These are phyloP conservation scores for Falco rusticolus DNA, from an alignment of 2,797 vertebrate species.

Conservation along the genomic window DNA sequence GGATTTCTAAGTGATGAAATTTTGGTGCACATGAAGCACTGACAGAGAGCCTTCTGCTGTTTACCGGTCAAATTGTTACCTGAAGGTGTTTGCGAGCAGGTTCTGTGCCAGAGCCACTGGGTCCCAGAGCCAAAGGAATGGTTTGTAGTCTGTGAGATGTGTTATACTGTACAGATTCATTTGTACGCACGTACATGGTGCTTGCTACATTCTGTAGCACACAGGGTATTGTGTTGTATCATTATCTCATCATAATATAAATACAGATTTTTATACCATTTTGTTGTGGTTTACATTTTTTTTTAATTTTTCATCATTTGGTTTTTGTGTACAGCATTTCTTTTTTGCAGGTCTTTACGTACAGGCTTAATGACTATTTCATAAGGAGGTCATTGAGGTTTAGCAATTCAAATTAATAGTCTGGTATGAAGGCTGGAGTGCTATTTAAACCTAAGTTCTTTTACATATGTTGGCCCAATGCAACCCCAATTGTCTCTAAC, in stretches of 20 bases:
- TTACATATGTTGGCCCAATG: background rate
- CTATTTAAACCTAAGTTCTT: background rate
- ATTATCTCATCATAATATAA: constrained; percentile 91
- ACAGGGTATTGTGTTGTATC: constrained; percentile 82
- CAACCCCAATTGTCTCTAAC: background rate
- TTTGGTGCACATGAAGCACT: background rate
- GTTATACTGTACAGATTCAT: constrained; percentile 73
- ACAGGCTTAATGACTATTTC: background rate
- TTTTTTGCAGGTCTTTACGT: background rate
- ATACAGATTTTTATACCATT: constrained; percentile 90
- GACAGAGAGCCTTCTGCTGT: background rate
- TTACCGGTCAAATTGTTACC: background rate
- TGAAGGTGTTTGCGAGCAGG: constrained; percentile 56
- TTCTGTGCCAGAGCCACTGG: constrained; percentile 87
- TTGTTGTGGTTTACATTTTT: constrained; percentile 19
- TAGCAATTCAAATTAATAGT: background rate
- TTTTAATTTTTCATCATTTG: background rate
- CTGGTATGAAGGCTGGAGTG: background rate
- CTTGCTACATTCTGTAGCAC: constrained; percentile 78
- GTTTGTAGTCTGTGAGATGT: constrained; percentile 80
- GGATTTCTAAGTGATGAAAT: background rate
- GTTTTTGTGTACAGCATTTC: background rate
- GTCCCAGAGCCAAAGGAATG: constrained; percentile 76
- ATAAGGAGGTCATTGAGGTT: background rate
- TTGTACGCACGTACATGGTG: constrained; percentile 79